phyloP scores from a whole-genome alignment of 2,797 vertebrate genomes.

The Enteromius treurensis region DNA sequence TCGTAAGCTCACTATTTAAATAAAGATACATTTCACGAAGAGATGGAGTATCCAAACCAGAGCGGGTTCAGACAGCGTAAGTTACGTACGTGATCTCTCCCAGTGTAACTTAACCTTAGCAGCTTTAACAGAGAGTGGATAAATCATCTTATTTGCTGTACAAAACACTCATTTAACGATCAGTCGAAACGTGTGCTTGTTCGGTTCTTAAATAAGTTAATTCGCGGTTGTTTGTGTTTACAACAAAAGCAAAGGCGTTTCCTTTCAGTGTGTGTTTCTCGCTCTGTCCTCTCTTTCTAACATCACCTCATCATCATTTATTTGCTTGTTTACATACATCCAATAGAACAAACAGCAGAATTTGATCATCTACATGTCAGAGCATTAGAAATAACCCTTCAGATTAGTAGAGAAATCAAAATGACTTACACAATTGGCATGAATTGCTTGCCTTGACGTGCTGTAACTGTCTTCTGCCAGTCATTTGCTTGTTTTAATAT shows the following conservation, averaged over 20 bases:
- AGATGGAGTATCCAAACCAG: constrained; percentile 73
- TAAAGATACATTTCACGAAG: not conserved
- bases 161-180: not conserved
- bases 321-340: not conserved
- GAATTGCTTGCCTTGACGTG: not conserved
- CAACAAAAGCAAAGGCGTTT: not conserved
- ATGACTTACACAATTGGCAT: not conserved
- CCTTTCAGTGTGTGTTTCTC: not conserved
- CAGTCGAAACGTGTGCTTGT: not conserved
- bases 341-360: not conserved
- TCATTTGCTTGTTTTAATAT: not conserved
- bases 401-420: not conserved
- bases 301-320: too few species aligned
- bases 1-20: not conserved
- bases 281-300: not conserved
- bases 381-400: not conserved
- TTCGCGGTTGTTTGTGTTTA: not conserved
- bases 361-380: not conserved
- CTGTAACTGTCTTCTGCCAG: not conserved
- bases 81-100: constrained; percentile 75
- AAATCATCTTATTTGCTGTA: not conserved
- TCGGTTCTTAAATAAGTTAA: not conserved
- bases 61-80: constrained; percentile 82
- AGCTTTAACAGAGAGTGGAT: not conserved
- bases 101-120: constrained; percentile 9